Percentiles rank a stretch among this genome's conserved stretches.
These are phyloP conservation scores for Catamblyrhynchus diadema DNA, from an alignment of 2,797 vertebrate species.

Conservation along the genomic window DNA sequence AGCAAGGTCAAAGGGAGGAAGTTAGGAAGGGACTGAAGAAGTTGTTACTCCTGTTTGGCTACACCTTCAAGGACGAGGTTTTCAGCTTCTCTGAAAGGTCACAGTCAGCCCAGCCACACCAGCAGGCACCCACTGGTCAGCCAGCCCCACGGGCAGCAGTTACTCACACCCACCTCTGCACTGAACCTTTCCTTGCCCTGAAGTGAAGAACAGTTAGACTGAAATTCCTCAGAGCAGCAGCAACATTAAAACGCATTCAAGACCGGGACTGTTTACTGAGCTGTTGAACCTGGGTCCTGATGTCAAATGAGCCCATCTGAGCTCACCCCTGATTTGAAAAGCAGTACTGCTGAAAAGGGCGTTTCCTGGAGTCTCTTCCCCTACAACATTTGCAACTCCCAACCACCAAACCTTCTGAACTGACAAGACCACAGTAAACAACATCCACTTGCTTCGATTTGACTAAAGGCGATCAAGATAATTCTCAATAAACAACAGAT, in stretches of 20 bases:
- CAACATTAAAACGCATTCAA: background rate
- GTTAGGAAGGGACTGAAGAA: background rate
- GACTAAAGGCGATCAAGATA: background rate
- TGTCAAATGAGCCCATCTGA: background rate
- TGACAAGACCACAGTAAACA: background rate
- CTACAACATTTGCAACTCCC: background rate
- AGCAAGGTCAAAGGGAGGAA: background rate
- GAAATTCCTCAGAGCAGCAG: background rate
- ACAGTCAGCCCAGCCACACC: background rate
- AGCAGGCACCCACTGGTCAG: background rate
- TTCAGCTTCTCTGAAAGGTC: background rate
- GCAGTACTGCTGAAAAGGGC: background rate
- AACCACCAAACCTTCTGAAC: background rate
- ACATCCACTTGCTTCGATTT: background rate
- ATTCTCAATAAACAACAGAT: background rate
- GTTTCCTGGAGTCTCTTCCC: background rate
- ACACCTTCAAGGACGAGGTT: background rate
- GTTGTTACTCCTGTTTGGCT: background rate
- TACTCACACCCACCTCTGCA: background rate
- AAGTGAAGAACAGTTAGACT: background rate
- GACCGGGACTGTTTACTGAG: fast-evolving
- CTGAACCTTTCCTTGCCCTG: background rate
- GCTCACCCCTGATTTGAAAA: background rate
- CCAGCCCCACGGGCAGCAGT: fast-evolving
- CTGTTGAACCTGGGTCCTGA: background rate